These are phyloP conservation scores for Anticlea derivata DNA, from an alignment of 2,888 invertebrate species.

Conservation along the genomic window DNA sequence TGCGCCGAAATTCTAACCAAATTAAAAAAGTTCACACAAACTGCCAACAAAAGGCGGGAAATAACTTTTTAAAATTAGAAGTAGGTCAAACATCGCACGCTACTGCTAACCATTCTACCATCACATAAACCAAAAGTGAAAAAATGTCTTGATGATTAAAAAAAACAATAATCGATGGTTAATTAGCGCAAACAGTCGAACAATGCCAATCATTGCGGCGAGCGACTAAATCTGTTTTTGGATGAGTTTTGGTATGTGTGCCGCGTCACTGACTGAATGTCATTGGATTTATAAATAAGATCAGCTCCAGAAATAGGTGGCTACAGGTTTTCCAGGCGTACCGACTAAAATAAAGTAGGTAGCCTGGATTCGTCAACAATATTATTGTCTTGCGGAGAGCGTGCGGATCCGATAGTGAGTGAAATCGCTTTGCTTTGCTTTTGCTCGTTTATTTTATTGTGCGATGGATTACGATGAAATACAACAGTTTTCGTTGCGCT, in stretches of 20 bases:
- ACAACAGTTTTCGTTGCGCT: conserved; percentile 92
- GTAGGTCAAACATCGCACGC: conserved; percentile 50
- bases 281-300: conserved; percentile 84
- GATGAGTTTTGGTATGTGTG: conserved; percentile 82
- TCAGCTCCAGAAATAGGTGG: conserved; percentile 85
- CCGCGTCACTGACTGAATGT: conserved; percentile 81
- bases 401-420: conserved; percentile 61
- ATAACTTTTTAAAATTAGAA: conserved; percentile 52
- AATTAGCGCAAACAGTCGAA: conserved; percentile 67
- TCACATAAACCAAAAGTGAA: conserved; percentile 32
- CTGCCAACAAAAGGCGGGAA: conserved; percentile 38
- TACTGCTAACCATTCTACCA: conserved; percentile 44
- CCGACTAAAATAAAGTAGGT: conserved; percentile 83
- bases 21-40: conserved; percentile 40
- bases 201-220: conserved; percentile 77
- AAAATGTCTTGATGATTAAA: conserved; percentile 14
- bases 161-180: conserved; percentile 42
- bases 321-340: conserved; percentile 84
- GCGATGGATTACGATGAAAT: conserved; percentile 84
- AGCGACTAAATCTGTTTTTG: conserved; percentile 82
- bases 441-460: conserved; percentile 49
- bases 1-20: conserved; percentile 32
- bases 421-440: conserved; percentile 58
- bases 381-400: conserved; percentile 75
- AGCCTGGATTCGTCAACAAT: conserved; percentile 84